These are phyloP conservation scores for Colostygia pectinataria DNA, from an alignment of 2,888 invertebrate genomes.

Conservation along the genomic window DNA sequence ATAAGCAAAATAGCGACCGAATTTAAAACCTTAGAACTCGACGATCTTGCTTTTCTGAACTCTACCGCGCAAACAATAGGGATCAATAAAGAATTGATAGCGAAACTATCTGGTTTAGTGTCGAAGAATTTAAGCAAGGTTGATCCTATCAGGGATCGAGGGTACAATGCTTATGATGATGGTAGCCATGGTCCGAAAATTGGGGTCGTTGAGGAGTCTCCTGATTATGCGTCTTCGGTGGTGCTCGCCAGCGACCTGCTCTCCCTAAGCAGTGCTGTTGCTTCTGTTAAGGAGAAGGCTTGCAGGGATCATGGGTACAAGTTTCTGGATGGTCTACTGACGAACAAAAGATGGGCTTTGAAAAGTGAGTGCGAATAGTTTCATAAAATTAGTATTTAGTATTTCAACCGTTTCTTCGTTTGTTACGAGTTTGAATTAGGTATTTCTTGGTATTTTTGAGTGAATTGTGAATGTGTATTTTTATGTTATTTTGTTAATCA, in stretches of 20 bases:
- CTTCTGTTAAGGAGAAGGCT: slow-evolving; percentile 66
- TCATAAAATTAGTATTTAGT: too few relatives aligned
- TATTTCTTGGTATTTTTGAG: too few relatives aligned
- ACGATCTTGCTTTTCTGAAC: slow-evolving; percentile 53
- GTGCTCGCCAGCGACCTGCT: slow-evolving; percentile 76
- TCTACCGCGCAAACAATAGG: slow-evolving; percentile 55
- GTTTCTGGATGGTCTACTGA: slow-evolving; percentile 73
- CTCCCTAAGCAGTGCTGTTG: slow-evolving; percentile 73
- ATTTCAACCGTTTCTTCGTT: too few relatives aligned
- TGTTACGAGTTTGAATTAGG: too few relatives aligned
- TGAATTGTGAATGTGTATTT: too few relatives aligned
- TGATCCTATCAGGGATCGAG: slow-evolving; percentile 32
- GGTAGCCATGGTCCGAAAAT: slow-evolving; percentile 47
- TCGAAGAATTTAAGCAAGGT: slow-evolving; percentile 42
- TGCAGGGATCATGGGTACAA: slow-evolving; percentile 78
- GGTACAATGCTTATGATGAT: slow-evolving; percentile 46
- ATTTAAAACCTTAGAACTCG: slow-evolving; percentile 51
- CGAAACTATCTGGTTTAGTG: slow-evolving; percentile 52
- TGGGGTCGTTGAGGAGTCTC: slow-evolving; percentile 66
- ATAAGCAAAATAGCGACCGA: slow-evolving; percentile 44
- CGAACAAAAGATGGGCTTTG: slow-evolving; percentile 82
- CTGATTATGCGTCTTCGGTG: slow-evolving; percentile 76
- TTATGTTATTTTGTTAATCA: too few relatives aligned
- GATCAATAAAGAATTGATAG: slow-evolving; percentile 55
- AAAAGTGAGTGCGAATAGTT: slow-evolving; percentile 71